Evolutionary conservation across 92 coral and sea anemone genomes (phyloP).

Genomic region (Porites divaricata): DNA sequence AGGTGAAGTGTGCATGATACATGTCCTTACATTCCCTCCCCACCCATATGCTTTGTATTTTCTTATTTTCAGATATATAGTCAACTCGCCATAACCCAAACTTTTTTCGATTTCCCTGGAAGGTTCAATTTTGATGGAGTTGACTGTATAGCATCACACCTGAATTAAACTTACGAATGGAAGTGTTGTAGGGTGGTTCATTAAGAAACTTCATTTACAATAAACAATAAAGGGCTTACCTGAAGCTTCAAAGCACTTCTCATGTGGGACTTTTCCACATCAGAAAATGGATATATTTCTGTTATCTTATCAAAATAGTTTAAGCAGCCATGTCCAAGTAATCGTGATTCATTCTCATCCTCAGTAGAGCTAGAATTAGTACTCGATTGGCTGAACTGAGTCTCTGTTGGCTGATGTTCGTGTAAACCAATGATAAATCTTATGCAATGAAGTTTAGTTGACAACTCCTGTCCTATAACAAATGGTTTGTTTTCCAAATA

Average conservation of each 20-base stretch:
- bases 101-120: too few species aligned
- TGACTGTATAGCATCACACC: too few species aligned
- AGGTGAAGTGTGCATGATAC: too few species aligned
- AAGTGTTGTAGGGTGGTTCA: too few species aligned
- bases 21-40: too few species aligned
- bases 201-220: not conserved
- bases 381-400: conserved; percentile 12
- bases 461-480: conserved; percentile 29
- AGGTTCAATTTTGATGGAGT: too few species aligned
- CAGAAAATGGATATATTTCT: conserved; percentile 56
- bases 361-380: not conserved
- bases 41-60: too few species aligned
- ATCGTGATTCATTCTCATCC: conserved; percentile 13
- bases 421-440: conserved; percentile 64
- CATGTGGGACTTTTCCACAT: conserved; percentile 59
- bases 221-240: conserved; percentile 19
- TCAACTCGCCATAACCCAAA: too few species aligned
- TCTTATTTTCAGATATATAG: too few species aligned
- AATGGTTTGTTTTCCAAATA: conserved; percentile 18
- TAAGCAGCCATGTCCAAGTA: conserved; percentile 40
- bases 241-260: conserved; percentile 47
- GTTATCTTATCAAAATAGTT: conserved; percentile 43
- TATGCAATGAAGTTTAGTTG: conserved; percentile 54
- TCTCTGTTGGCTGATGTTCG: conserved; percentile 17
- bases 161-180: too few species aligned